Evolutionary conservation across 2,113 vertebrate genomes (phyloP), one percentile per base, ranked within the genome.

Genomic region (Chamaea fasciata): DNA sequence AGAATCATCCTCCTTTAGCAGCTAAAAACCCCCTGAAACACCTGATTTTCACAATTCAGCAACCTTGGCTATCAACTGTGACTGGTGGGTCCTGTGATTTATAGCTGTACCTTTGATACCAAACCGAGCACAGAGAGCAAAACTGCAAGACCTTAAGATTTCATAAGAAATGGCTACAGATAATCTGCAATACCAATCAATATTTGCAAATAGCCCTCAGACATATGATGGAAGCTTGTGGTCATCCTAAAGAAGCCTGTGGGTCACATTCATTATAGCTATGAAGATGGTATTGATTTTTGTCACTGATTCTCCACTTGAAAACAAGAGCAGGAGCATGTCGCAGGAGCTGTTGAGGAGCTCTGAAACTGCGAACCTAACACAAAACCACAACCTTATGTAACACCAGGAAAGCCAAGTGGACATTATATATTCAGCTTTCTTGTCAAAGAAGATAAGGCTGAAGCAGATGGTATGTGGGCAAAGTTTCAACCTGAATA

Each of bases 401-500:
- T 53, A 95, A 95, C 2, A 4, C 53, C 4, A 15, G 47, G 69
- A 92, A 93, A 96, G 87, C 64, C 67, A 83, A 97, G 49, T 84
- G 89, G 96, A 95, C 82, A 52, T 96, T 79, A 94, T 90, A 42
- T 63, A 95, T 96, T 92, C 90, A 89, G 74, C 49, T 92, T 65
- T 30, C 81, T 92, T 18, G 60, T 92, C 86, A 81, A 39, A 83
- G 74, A 73, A 75, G 85, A 93, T 39, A 70, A 94, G 85, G 77
- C 79, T 92, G 82, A 87, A 65, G 74, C 96, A 94, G 92, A 95
- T 93, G 94, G 87, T 62, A 89, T 62, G 90, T 81, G 68, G 92
- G 91, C 87, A 96, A 89, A 89, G 73, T 87, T 96, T 96, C 95
- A 97, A 84, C 83, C 76, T 74, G 96, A 93, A 95, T 84, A 91